A percentile compares a stretch with the other conserved stretches of the same genome.
Conservation (phyloP, 1,140 invertebrate species). For the Ceratosolen fusciceps region DNA sequence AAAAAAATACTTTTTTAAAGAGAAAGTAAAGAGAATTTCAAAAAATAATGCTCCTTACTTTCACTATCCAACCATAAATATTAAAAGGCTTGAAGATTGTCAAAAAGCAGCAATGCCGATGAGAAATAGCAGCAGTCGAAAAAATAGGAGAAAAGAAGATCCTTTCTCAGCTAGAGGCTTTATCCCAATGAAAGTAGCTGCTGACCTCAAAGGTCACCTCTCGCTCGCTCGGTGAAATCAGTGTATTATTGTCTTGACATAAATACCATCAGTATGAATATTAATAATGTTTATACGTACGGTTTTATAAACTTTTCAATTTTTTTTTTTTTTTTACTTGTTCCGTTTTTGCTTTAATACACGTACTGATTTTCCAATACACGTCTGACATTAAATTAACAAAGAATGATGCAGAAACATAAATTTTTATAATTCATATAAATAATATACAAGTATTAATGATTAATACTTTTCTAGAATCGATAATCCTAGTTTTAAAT, state of each 20-base stretch:
- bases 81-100: slow-evolving; percentile 50
- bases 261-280: slow-evolving; percentile 51
- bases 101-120: neutral
- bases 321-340: no score
- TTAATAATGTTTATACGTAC: slow-evolving; percentile 13
- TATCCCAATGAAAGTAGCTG: slow-evolving; percentile 56
- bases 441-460: no score
- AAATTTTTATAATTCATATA: no score
- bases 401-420: no score
- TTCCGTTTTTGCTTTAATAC: no score
- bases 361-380: no score
- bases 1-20: slow-evolving; percentile 57
- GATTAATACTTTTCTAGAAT: no score
- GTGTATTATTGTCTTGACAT: slow-evolving; percentile 58
- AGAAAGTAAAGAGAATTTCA: slow-evolving; percentile 37
- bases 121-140: slow-evolving; percentile 45
- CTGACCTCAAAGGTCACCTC: slow-evolving; percentile 56
- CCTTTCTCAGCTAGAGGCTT: slow-evolving; percentile 51
- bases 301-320: no score
- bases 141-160: slow-evolving; percentile 36
- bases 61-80: slow-evolving; percentile 57
- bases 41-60: slow-evolving; percentile 50
- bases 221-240: slow-evolving; percentile 48
- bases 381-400: no score
- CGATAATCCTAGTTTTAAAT: no score